Evolutionary conservation across 2,888 invertebrate genomes (phyloP), one percentile per base, ranked within the genome.

Genomic region (Sarcophaga rosellei): DNA sequence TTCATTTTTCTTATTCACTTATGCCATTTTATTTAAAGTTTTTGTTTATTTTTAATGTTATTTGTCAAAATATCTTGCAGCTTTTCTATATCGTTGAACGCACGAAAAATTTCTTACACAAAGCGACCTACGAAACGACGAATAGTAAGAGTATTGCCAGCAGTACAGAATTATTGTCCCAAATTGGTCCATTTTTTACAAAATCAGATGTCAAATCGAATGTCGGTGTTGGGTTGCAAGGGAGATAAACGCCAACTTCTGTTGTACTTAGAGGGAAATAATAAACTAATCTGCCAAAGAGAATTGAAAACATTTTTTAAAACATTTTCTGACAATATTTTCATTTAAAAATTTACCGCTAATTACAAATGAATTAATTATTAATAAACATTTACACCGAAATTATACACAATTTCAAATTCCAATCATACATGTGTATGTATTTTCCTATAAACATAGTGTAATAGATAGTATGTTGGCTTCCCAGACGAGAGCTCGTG

Each of bases 81-180:
- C 6, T 63, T 17, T 70, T 63, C 44, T 65, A 15, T 84, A 63
- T 79, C 63, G 73, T 63, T 62, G 45, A 74, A 59, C 74, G 17
- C 59, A 69, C 79, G 78, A 84, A 84, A 70, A 76, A 74, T 84
- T 74, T 6, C 35, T 68, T 74, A 35, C 75, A 80, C 80, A 76
- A 84, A 84, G 84, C 84, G 84, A 80, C 76, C 65, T 68, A 66
- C 35, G n/a, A 75, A 77, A 84, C 73, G 73, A 84, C 21, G 47
- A 68, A 35, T 61, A 21, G 12, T 62, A 53, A 68, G 35, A 62
- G 61, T 78, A 73, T 68, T 78, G 65, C 68, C 77, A 77, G 78
- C 44, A 66, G n/a, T 12, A 23, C 21, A 17, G 57, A 4, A 61
- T 23, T n/a, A 57, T 12, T 69, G n/a, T 69, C 21, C 17, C 35